These are phyloP conservation scores for Drosophila burlai DNA, from an alignment of 1,140 invertebrate species.

Conservation along the genomic window DNA sequence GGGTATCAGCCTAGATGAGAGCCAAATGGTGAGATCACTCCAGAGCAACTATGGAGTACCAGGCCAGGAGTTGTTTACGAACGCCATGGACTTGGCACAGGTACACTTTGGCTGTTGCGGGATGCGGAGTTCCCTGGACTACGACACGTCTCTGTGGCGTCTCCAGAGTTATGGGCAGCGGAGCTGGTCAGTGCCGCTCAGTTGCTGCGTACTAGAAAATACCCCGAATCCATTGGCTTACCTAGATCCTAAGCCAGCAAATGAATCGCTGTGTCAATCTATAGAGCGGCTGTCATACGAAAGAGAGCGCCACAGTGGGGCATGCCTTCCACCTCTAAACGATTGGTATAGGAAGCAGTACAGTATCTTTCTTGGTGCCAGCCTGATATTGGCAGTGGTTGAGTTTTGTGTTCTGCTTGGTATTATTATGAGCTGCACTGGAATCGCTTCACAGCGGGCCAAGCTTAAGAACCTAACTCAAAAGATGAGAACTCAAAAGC, in stretches of 20 bases:
- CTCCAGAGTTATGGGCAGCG: constrained; percentile 90
- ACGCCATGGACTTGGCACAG: constrained; percentile 92
- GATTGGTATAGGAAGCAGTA: constrained; percentile 92
- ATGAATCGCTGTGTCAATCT: constrained; percentile 90
- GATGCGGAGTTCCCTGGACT: constrained; percentile 91
- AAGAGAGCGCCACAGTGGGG: constrained; percentile 88
- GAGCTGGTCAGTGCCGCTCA: constrained; percentile 91
- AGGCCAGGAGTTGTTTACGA: constrained; percentile 90
- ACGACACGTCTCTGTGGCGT: constrained; percentile 92
- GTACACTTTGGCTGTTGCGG: constrained; percentile 94
- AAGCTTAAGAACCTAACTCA: constrained; percentile 23
- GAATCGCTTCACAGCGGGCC: constrained; percentile 81
- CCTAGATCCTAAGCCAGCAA: constrained; percentile 91
- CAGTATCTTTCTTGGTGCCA: constrained; percentile 89
- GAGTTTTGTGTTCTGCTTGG: constrained; percentile 90
- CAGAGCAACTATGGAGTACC: constrained; percentile 92
- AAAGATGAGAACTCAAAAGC: not conserved
- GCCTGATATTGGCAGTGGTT: constrained; percentile 88
- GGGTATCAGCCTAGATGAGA: constrained; percentile 89
- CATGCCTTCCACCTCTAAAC: constrained; percentile 90
- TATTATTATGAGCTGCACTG: constrained; percentile 89
- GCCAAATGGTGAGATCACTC: constrained; percentile 89
- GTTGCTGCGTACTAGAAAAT: constrained; percentile 91
- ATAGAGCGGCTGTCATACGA: constrained; percentile 87
- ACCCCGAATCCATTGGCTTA: constrained; percentile 87